Conservation (phyloP, 2,113 vertebrate genomes). For the Plecotus auritus region DNA sequence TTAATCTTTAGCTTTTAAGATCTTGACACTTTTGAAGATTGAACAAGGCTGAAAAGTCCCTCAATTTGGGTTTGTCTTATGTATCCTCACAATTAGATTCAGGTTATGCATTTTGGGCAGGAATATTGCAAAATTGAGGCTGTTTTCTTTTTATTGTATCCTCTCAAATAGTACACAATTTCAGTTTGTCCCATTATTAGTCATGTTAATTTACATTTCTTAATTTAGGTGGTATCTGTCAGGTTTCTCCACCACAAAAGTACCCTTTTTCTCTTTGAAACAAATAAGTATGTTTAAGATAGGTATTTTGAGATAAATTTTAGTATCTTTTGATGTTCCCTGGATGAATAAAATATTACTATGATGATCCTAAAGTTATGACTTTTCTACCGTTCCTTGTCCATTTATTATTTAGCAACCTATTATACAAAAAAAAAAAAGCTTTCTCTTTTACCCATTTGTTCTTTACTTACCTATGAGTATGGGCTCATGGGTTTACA, state of each 20-base stretch:
- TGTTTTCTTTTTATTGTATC: background rate
- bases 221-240: background rate
- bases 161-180: background rate
- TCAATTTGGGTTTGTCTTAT: background rate
- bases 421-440: background rate
- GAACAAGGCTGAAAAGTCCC: background rate
- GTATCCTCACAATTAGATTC: background rate
- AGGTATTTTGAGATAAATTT: background rate
- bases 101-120: background rate
- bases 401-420: background rate
- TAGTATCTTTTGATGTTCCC: background rate
- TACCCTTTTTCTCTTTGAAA: background rate
- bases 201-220: background rate
- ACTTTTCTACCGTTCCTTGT: background rate
- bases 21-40: background rate
- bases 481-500: background rate
- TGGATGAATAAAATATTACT: background rate
- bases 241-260: background rate
- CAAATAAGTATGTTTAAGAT: background rate
- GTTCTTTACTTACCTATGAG: background rate
- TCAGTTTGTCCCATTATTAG: background rate
- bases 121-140: background rate
- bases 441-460: background rate
- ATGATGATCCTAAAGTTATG: background rate
- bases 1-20: background rate